Base-by-base conservation (phyloP, 1,140 invertebrate genomes). In the Drosophila yakuba region DNA sequence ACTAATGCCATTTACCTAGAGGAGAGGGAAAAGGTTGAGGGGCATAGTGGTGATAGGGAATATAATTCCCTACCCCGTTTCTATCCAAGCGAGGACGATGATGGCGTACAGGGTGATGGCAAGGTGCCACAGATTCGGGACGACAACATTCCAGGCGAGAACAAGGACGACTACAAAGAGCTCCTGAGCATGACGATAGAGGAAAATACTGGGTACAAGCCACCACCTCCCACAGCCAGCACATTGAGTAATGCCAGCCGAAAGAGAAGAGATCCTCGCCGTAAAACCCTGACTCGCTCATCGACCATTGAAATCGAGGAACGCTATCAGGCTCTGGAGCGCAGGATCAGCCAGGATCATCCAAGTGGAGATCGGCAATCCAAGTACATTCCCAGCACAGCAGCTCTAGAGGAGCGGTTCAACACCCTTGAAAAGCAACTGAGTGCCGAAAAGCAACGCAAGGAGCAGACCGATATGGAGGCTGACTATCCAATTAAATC, bases 241-340 rank as follows among this genome's bases (percentile, higher is more conserved):
- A 62, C 43, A 11, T 23, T 68, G 15, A 80, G 23, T 15, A 74
- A 48, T 43, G 76, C 80, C 23, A 74, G 67, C 38, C 58, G 76
- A 0, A 91, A 91, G 12, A 74, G 90, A 23, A 44, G 90, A 12
- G 90, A 91, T 76, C 90, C 83, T 2, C 59, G 90, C 10, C 71
- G 90, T 1, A 71, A 83, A 38, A 91, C 90, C 0, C 36, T 91
- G 2, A 89, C 90, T 5, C 71, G 86, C 25, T 91, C 86, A 0
- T 78, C 90, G 0, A 91, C 90, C 2, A 89, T 91, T n/a, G 91
- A 92, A n/a, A 71, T 91, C 15, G 90, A 92, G 48, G 88, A 92
- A 38, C 73, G 88, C 7, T 91, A 81, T 48, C 74, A 84, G 54
- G 88, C 84, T 0, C n/a, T 92, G 0, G 88, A 92, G 39, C 71